Percentiles rank a stretch among this genome's conserved stretches.
phyloP scores from a whole-genome alignment of 1,140 invertebrate species.

The Sitophilus oryzae region DNA sequence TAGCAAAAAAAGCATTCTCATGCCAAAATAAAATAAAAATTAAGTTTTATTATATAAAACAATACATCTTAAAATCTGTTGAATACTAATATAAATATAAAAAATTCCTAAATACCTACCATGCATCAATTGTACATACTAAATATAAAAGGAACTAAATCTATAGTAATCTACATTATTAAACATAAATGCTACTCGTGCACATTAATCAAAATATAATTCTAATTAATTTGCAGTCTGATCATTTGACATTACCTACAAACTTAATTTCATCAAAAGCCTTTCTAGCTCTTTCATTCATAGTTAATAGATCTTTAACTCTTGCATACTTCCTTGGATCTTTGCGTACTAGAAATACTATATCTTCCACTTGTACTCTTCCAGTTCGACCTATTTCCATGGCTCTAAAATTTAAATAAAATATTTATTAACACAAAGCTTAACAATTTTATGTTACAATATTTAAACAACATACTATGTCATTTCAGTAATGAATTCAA shows the following conservation, averaged over 20 bases:
- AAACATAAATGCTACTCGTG: too few relatives aligned
- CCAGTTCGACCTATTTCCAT: constrained; percentile 96
- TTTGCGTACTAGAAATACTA: constrained; percentile 96
- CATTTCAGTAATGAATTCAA: constrained; percentile 97
- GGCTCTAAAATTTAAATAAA: constrained; percentile 55
- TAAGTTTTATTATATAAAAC: neutral
- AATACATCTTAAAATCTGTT: neutral
- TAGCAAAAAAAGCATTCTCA: too few relatives aligned
- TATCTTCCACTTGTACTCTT: constrained; percentile 94
- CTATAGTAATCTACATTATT: too few relatives aligned
- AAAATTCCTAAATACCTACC: neutral
- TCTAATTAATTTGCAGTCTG: too few relatives aligned
- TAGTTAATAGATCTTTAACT: constrained; percentile 93
- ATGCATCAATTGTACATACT: too few relatives aligned
- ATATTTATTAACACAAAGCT: neutral
- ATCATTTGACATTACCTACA: constrained; percentile 46
- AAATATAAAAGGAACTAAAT: too few relatives aligned
- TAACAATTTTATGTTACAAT: constrained; percentile 46
- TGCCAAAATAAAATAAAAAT: too few relatives aligned
- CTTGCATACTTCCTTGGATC: constrained; percentile 96
- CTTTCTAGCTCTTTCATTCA: constrained; percentile 99
- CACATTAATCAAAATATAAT: too few relatives aligned
- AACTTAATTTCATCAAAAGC: constrained; percentile 99
- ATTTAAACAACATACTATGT: constrained; percentile 51
- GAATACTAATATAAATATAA: neutral